Percentiles rank a stretch among this genome's conserved stretches.
These are phyloP conservation scores for Chymomyza costata DNA, from an alignment of 1,140 invertebrate genomes.

Conservation along the genomic window DNA sequence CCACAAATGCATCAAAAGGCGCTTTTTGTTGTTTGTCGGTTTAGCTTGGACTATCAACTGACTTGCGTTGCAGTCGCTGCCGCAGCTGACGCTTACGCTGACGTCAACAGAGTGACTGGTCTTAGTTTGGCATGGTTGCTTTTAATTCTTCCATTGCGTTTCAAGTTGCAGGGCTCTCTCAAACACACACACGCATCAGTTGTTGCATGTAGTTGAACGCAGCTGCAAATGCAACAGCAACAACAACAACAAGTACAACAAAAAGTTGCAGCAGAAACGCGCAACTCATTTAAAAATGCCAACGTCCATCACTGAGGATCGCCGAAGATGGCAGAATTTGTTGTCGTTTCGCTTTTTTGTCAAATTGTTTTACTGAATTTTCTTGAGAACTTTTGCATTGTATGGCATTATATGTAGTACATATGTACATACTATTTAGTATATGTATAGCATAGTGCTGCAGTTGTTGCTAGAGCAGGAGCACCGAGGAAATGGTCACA, in stretches of 20 bases:
- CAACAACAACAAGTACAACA: conserved; percentile 15
- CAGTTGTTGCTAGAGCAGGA: conserved; percentile 45
- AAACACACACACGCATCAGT: conserved; percentile 26
- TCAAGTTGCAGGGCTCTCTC: conserved; percentile 67
- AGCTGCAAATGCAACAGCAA: conserved; percentile 52
- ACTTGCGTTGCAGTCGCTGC: conserved; percentile 25
- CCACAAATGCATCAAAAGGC: conserved; percentile 70
- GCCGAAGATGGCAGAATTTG: conserved; percentile 72
- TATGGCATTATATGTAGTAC: conserved; percentile 58
- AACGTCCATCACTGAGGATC: conserved; percentile 72
- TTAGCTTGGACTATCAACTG: conserved; percentile 26
- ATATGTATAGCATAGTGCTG: too few species aligned
- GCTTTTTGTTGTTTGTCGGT: conserved; percentile 55
- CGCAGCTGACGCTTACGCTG: conserved; percentile 7
- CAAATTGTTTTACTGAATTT: conserved; percentile 73
- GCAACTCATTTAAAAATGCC: conserved; percentile 73
- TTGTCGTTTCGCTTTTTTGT: conserved; percentile 73
- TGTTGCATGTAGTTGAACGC: conserved; percentile 60
- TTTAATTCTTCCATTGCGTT: conserved; percentile 71
- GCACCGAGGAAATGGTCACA: conserved; percentile 66
- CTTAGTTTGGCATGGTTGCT: conserved; percentile 65
- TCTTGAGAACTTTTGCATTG: conserved; percentile 73
- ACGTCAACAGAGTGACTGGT: conserved; percentile 11
- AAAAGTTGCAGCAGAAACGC: conserved; percentile 41
- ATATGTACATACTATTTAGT: too few species aligned